Evolutionary conservation across 2,888 invertebrate species (phyloP), one percentile per base, ranked within the genome.

Genomic region (Crematogaster levior): DNA sequence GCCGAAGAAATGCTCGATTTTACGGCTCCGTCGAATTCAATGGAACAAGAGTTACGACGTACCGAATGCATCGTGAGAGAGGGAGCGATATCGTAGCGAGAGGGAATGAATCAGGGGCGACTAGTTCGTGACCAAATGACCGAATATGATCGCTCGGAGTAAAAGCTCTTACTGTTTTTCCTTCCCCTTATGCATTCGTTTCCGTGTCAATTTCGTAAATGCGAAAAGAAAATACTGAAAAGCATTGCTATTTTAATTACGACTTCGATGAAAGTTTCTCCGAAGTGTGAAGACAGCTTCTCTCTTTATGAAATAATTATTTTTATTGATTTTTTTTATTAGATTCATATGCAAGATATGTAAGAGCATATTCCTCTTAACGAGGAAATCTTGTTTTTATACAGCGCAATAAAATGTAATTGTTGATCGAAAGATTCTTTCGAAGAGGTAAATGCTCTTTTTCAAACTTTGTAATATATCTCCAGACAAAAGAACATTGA

Each of bases 11-110:
- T 82, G 89, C 84, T 88, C 88, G 89, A 91, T 91, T 91, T 91
- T 91, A 91, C 86, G 91, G 88, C 86, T 88, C 89, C 86, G 85
- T 89, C 89, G 91, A 88, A 90, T 91, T 89, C 90, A 92, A 92
- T 92, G 92, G 92, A 86, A 91, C 87, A 87, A 91, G 90, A 92
- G 89, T 92, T 91, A 92, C 90, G 75, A 82, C 79, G 84, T 75
- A 77, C 79, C 84, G 81, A 85, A 65, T 84, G 85, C 85, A 84
- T 84, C 85, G 74, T 21, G 56, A 65, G 70, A 65, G 70, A 72
- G 60, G 53, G 74, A 60, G 43, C 46, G 77, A 40, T 65, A 27
- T 60, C 53, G 53, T 60, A 65, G 15, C 81, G 81, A 60, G 75
- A 73, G 82, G 77, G 58, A 65, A 85, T 88, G 89, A 89, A 73